These are phyloP conservation scores for Acinonyx jubatus DNA, from an alignment of 2,113 vertebrate genomes.

Conservation along the genomic window DNA sequence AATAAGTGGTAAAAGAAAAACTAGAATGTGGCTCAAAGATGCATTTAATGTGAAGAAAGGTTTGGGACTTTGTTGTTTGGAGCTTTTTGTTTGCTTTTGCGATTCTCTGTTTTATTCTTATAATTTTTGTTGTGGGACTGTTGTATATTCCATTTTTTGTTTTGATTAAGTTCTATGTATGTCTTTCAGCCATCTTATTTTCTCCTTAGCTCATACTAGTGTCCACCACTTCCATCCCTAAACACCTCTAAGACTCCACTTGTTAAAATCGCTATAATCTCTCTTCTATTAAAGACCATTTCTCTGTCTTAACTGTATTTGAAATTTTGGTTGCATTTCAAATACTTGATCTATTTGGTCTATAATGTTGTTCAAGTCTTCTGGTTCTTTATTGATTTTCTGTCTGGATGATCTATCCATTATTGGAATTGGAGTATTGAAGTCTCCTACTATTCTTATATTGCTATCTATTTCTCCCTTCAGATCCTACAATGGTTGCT, in stretches of 20 bases:
- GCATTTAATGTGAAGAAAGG: not conserved
- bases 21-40: not conserved
- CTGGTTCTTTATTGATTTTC: not conserved
- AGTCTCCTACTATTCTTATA: not conserved
- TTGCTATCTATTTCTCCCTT: not conserved
- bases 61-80: not conserved
- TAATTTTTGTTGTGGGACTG: not conserved
- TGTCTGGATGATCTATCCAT: not conserved
- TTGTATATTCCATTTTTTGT: not conserved
- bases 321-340: not conserved
- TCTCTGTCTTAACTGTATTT: not conserved
- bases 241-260: not conserved
- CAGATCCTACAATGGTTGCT: not conserved
- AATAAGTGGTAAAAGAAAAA: not conserved
- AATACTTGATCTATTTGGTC: not conserved
- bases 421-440: not conserved
- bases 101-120: not conserved
- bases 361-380: not conserved
- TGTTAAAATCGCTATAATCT: not conserved
- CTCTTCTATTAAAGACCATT: not conserved
- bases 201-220: not conserved
- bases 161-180: not conserved
- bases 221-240: not conserved
- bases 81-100: not conserved
- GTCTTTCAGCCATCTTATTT: not conserved